phyloP scores from a whole-genome alignment of 2,113 vertebrate genomes.

The Formicarius rufipectus region DNA sequence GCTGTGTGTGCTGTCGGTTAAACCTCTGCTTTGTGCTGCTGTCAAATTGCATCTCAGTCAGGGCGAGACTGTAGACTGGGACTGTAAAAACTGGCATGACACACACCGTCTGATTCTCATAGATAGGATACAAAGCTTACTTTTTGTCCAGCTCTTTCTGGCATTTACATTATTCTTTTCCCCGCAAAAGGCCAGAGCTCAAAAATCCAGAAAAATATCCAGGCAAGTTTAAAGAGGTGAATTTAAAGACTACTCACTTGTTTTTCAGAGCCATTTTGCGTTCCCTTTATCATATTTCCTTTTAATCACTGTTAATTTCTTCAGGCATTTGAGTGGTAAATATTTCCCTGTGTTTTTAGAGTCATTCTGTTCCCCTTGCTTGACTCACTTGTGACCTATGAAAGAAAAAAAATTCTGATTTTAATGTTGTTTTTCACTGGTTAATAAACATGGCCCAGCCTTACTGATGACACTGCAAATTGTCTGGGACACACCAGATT shows the following conservation, averaged over 20 bases:
- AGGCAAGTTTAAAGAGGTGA: neutral
- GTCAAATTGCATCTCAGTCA: conserved; percentile 67
- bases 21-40: conserved; percentile 61
- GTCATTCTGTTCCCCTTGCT: neutral
- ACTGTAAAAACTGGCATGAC: conserved; percentile 75
- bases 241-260: neutral
- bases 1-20: conserved; percentile 65
- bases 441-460: fast-evolving
- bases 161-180: conserved; percentile 27
- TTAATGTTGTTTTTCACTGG: neutral
- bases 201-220: neutral
- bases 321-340: neutral
- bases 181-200: neutral
- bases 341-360: neutral
- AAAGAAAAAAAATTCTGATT: neutral
- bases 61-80: conserved; percentile 66
- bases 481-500: neutral
- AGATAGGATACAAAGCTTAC: conserved; percentile 67
- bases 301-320: neutral
- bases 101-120: conserved; percentile 71
- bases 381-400: neutral
- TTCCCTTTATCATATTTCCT: neutral
- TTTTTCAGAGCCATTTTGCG: neutral
- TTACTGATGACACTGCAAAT: neutral
- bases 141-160: conserved; percentile 51